Percentiles rank a stretch among this genome's conserved stretches.
phyloP scores from a whole-genome alignment of 1,140 invertebrate genomes.

The Zophobas atratus region DNA sequence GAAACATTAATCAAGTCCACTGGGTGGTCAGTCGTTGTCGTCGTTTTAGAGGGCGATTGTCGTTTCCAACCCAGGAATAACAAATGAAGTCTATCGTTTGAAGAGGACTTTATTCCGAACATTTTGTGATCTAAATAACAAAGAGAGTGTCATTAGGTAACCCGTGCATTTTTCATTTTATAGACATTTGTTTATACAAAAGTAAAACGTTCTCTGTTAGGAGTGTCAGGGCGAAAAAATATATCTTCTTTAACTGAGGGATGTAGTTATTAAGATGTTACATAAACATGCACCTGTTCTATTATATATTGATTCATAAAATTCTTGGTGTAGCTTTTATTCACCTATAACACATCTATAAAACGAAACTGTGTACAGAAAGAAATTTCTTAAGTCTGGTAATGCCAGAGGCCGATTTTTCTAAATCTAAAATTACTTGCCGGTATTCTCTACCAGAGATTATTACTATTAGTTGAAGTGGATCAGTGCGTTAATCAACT shows the following conservation, averaged over 20 bases:
- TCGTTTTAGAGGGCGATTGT: constrained; percentile 27
- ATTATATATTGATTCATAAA: constrained; percentile 8
- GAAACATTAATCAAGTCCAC: constrained; percentile 43
- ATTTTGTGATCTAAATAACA: constrained; percentile 34
- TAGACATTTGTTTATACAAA: constrained; percentile 9
- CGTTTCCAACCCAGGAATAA: constrained; percentile 43
- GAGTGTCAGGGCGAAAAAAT: constrained; percentile 19
- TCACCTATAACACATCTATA: too few relatives aligned
- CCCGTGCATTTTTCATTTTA: constrained; percentile 19
- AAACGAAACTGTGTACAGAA: too few relatives aligned
- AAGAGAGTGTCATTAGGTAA: constrained; percentile 24
- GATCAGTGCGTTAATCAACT: too few relatives aligned
- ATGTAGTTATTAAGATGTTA: constrained; percentile 7
- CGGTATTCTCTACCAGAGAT: too few relatives aligned
- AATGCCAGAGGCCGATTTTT: too few relatives aligned
- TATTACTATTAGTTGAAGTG: too few relatives aligned
- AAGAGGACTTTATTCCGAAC: constrained; percentile 33
- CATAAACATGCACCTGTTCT: constrained; percentile 20
- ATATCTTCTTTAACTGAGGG: constrained; percentile 23
- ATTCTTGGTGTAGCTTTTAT: background rate
- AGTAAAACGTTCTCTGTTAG: background rate
- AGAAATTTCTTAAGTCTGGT: too few relatives aligned
- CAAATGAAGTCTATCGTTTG: constrained; percentile 32
- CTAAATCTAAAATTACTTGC: too few relatives aligned
- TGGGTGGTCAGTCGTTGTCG: constrained; percentile 40